Evolutionary conservation across 2,113 vertebrate genomes (phyloP), one percentile per base, ranked within the genome.

Genomic region (Egretta garzetta): DNA sequence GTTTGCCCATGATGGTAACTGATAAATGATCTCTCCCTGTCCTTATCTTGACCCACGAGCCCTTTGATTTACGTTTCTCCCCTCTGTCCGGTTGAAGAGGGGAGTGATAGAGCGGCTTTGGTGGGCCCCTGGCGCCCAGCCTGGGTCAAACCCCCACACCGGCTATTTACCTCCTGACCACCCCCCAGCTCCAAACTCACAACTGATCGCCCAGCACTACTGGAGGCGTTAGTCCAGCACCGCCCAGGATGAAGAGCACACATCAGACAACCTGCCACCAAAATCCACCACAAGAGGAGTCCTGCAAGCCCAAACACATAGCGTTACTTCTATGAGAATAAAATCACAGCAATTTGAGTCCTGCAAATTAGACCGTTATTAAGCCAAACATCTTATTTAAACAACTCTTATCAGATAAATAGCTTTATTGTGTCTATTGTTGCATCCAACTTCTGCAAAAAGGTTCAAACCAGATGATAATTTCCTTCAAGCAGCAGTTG

Each of bases 361-460:
- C 94, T 86, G 86, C 71, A 89, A 96, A 97, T 97, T 64, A 93
- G 67, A 93, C 83, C 64, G n/a, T 95, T 97, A 96, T 93, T 97
- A 96, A 94, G 95, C 93, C 92, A 97, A 97, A 96, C 92, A 94
- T 80, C 88, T 79, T 91, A 93, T 89, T 97, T 95, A 95, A 94
- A 73, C 94, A 88, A 67, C 52, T 79, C 92, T 86, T 64, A 90
- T 73, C 89, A 84, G 80, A 97, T 80, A 97, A 98, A 95, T 74
- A 83, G 72, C 55, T 93, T 96, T 93, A 95, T 90, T 90, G 68
- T 93, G 60, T 68, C 72, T 79, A 82, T 90, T 94, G 95, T 92
- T 94, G 94, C 79, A 82, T 50, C 79, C 68, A 53, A 72, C 71
- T 71, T 80, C 60, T 68, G 93, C 94, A 84, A 90, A 95, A 83